Percentiles rank a stretch among this genome's conserved stretches.
phyloP scores from a whole-genome alignment of 2,888 invertebrate genomes.

The Villa cingulata region DNA sequence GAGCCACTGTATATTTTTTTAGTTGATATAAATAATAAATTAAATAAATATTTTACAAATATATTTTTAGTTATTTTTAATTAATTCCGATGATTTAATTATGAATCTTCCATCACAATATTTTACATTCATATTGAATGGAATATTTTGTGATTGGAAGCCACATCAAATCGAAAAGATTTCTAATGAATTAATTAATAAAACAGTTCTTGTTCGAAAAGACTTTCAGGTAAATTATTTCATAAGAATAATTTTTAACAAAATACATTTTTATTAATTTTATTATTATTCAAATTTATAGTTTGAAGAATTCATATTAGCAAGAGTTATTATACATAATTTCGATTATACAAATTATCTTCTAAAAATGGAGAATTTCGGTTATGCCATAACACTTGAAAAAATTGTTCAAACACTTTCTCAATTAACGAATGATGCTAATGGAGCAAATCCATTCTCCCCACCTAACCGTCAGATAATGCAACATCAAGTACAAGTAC shows the following conservation, averaged over 20 bases:
- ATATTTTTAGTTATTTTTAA: background rate
- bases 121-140: slow-evolving; percentile 7
- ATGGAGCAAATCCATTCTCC: too few species aligned
- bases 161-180: slow-evolving; percentile 8
- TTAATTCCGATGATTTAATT: background rate
- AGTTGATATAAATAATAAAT: background rate
- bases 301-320: background rate
- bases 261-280: background rate
- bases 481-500: too few species aligned
- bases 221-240: slow-evolving; percentile 1
- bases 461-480: too few species aligned
- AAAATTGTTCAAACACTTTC: background rate
- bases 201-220: background rate
- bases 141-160: slow-evolving; percentile 10
- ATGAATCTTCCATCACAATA: slow-evolving; percentile 4
- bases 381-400: background rate
- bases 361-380: background rate
- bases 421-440: too few species aligned
- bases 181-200: background rate
- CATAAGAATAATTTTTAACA: background rate
- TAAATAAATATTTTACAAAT: background rate
- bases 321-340: background rate
- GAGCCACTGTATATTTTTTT: background rate
- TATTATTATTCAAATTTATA: background rate
- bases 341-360: background rate